phyloP scores from a whole-genome alignment of 2,888 invertebrate species.

The Leptopilina myrica region DNA sequence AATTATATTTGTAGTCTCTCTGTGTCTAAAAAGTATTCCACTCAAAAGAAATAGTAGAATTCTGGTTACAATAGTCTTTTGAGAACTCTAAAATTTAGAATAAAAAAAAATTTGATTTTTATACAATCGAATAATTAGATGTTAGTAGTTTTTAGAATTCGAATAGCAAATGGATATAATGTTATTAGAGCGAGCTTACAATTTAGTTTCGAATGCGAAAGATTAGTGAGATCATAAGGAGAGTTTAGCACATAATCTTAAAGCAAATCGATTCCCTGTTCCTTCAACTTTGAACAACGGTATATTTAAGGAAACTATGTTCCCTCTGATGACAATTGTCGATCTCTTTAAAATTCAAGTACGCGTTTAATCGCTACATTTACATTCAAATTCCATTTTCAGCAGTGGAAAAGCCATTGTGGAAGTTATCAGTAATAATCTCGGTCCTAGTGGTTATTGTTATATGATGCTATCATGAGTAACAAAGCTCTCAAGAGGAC shows the following conservation, averaged over 20 bases:
- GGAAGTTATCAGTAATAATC: slow-evolving; percentile 34
- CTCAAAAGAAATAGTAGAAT: too few species aligned
- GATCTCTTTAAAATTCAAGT: slow-evolving; percentile 11
- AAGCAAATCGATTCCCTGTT: slow-evolving; percentile 16
- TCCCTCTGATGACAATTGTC: slow-evolving; percentile 20
- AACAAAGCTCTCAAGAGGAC: slow-evolving; percentile 11
- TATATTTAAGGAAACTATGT: slow-evolving; percentile 20
- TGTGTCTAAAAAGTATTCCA: too few species aligned
- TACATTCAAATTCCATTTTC: slow-evolving; percentile 25
- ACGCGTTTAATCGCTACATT: slow-evolving; percentile 18
- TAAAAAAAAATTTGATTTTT: too few species aligned
- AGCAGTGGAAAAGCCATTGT: neutral
- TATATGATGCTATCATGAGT: slow-evolving; percentile 30
- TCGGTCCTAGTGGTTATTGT: slow-evolving; percentile 21
- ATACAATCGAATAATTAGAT: too few species aligned
- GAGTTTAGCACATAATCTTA: slow-evolving; percentile 18
- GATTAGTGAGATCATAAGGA: slow-evolving; percentile 13
- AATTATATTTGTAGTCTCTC: too few species aligned
- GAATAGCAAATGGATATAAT: neutral
- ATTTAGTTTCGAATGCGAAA: neutral
- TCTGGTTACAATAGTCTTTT: too few species aligned
- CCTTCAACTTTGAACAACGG: slow-evolving; percentile 8
- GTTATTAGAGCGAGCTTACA: too few species aligned
- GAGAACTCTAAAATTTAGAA: too few species aligned
- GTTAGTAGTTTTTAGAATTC: too few species aligned